phyloP scores from a whole-genome alignment of 2,113 vertebrate genomes.

The Callospermophilus lateralis region DNA sequence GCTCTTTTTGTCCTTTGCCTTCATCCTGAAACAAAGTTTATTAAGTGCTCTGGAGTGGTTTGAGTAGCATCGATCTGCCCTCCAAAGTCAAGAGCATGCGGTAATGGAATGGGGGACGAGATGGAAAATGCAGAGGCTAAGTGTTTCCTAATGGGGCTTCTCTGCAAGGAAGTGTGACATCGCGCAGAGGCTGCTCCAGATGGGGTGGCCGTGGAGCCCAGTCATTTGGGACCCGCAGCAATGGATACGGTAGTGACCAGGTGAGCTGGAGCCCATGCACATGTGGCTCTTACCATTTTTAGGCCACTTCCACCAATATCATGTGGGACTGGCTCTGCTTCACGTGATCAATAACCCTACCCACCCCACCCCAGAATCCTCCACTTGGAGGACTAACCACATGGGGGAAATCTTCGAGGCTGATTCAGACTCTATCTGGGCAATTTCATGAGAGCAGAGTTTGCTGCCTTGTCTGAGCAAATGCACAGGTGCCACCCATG shows the following conservation, averaged over 20 bases:
- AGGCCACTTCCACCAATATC: fast-evolving
- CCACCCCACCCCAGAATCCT: neutral
- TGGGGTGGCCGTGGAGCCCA: fast-evolving
- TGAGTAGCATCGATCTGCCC: neutral
- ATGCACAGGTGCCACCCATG: neutral
- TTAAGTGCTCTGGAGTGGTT: neutral
- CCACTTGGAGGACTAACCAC: too few relatives aligned
- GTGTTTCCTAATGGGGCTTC: neutral
- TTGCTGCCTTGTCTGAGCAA: neutral
- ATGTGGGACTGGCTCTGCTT: neutral
- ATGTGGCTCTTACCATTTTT: fast-evolving
- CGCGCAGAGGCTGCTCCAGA: fast-evolving
- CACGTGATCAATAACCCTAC: too few relatives aligned
- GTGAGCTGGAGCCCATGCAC: neutral
- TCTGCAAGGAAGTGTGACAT: neutral
- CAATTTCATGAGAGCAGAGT: neutral
- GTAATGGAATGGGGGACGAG: neutral
- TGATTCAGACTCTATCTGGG: neutral
- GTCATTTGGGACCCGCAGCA: too few relatives aligned
- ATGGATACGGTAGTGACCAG: fast-evolving
- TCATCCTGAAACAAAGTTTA: neutral
- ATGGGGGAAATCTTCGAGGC: neutral
- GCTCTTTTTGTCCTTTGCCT: neutral
- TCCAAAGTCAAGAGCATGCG: neutral
- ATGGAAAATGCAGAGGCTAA: neutral